These are phyloP conservation scores for Sebastes schlegelii DNA, from an alignment of 2,113 vertebrate genomes.

Conservation along the genomic window DNA sequence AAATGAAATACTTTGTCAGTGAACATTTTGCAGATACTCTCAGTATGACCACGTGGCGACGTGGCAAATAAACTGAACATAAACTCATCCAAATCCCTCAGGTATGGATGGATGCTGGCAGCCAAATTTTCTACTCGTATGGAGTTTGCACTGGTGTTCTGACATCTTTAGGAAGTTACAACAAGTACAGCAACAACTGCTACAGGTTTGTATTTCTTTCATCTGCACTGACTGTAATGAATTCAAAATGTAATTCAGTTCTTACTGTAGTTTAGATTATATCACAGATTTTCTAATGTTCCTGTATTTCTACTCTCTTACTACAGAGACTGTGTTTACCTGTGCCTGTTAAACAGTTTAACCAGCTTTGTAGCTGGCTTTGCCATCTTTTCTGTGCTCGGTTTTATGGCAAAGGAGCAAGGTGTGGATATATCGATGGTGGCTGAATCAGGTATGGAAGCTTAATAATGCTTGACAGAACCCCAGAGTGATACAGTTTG, in stretches of 20 bases:
- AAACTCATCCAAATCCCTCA: slow-evolving; percentile 32
- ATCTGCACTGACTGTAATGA: neutral
- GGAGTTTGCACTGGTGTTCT: slow-evolving; percentile 84
- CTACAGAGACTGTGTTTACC: slow-evolving; percentile 89
- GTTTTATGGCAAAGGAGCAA: slow-evolving; percentile 92
- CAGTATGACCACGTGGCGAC: neutral
- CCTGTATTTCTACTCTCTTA: slow-evolving; percentile 4
- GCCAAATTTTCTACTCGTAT: slow-evolving; percentile 86
- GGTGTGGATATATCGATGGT: slow-evolving; percentile 89
- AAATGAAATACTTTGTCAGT: neutral
- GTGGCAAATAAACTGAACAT: neutral
- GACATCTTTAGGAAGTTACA: slow-evolving; percentile 85
- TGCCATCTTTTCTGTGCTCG: slow-evolving; percentile 93
- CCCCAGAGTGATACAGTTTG: neutral
- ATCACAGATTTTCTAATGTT: neutral
- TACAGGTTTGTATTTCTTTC: slow-evolving; percentile 76
- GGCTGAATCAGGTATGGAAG: slow-evolving; percentile 88
- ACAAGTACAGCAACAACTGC: slow-evolving; percentile 86
- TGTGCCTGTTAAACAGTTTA: slow-evolving; percentile 92
- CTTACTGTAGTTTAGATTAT: neutral
- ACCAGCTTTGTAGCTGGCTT: slow-evolving; percentile 95
- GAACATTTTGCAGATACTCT: neutral
- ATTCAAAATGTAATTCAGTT: neutral
- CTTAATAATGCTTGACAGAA: neutral
- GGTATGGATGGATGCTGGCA: slow-evolving; percentile 88